Conservation (phyloP, 2,113 vertebrate species). For the Plectropomus leopardus region DNA sequence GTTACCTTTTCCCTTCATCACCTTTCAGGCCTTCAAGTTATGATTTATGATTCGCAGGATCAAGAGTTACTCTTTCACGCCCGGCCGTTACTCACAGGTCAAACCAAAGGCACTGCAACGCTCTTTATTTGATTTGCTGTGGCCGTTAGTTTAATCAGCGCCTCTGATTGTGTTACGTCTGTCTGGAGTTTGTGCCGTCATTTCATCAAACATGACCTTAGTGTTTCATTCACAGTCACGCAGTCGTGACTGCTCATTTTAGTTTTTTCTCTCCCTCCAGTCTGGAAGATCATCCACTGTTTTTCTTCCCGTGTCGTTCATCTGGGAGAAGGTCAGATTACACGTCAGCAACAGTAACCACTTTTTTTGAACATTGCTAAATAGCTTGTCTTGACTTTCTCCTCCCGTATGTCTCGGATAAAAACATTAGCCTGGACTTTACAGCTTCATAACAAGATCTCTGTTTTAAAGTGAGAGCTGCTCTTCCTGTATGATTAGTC, state of each 20-base stretch:
- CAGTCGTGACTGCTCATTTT: background rate
- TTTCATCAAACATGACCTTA: background rate
- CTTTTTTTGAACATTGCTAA: background rate
- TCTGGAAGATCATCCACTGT: background rate
- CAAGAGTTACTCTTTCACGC: background rate
- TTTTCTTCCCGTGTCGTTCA: accelerated
- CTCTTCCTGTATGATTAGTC: background rate
- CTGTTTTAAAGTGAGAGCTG: background rate
- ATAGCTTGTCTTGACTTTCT: background rate
- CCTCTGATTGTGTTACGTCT: constrained; percentile 50
- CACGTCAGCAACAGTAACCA: background rate
- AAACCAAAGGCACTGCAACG: background rate
- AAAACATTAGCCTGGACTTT: background rate
- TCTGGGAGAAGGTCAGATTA: background rate
- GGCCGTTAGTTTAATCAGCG: constrained; percentile 24
- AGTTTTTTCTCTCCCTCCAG: background rate
- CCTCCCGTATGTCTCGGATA: background rate
- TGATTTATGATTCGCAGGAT: background rate
- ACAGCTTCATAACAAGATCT: background rate
- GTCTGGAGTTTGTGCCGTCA: constrained; percentile 6
- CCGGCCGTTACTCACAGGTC: background rate
- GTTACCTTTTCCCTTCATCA: background rate
- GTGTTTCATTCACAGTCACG: background rate
- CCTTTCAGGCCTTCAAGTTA: background rate
- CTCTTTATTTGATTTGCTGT: constrained; percentile 35